Base-by-base conservation (phyloP, 2,888 invertebrate species). In the Andrena chrysosceles region DNA sequence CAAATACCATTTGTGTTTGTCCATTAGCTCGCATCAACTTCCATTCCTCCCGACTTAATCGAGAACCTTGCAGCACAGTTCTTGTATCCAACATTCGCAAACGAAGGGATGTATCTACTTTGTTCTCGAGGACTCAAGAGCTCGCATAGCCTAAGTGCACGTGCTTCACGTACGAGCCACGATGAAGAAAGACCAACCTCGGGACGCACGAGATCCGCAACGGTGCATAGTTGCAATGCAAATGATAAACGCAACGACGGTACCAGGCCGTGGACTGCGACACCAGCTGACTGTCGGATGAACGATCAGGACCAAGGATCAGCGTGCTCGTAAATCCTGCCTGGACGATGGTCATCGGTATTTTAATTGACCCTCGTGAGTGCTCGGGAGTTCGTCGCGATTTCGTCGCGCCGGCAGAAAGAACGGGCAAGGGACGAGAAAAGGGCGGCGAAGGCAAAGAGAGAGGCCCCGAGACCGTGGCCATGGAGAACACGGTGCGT, bases 321-420 rank as follows among this genome's bases (percentile, higher is more conserved):
- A 54, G 78, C 81, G 67, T 31, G 85, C 84, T 85, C 85, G 84
- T 85, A 85, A 85, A 85, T 85, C 84, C 85, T 84, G 31, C 20
- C 68, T 31, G 72, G 75, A 81, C 85, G 84, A 84, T 81, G 81
- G 81, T 74, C 84, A 84, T 85, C 85, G 85, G 85, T 81, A 85
- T 85, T 85, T 85, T 85, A 85, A 85, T 85, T 85, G 85, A 85
- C 85, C 85, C 84, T 66, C 75, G 78, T 62, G 70, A 73, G 81
- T 73, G 76, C 33, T 54, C 84, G 77, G 52, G 84, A 81, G 75
- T 85, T 81, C 77, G 85, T 76, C 81, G 85, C 78, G 85, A 85
- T 85, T 85, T 85, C 77, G 84, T 84, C 78, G 77, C 80, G 75
- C 16, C 29, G 42, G 35, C 64, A 74, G 81, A 67, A 69, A 60